phyloP scores from a whole-genome alignment of 2,113 vertebrate species.

The Cephalopholis sonnerati region DNA sequence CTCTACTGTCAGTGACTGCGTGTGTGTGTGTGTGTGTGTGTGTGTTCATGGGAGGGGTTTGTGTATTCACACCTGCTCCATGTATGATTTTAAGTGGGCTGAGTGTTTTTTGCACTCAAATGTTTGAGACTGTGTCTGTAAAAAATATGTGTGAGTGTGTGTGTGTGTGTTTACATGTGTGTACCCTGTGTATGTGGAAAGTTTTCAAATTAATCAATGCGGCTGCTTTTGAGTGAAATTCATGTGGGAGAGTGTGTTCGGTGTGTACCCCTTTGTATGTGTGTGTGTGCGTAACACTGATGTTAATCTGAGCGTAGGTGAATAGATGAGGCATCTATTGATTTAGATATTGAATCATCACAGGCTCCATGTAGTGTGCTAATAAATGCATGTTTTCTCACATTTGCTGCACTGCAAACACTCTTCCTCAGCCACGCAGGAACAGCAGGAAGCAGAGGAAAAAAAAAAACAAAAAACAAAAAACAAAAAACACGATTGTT shows the following conservation, averaged over 20 bases:
- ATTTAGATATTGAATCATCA: conserved; percentile 36
- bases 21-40: not conserved
- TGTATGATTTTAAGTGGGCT: not conserved
- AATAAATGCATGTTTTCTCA: conserved; percentile 21
- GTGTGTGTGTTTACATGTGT: not conserved
- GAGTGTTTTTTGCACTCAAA: not conserved
- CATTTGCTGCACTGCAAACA: not conserved
- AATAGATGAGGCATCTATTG: conserved; percentile 18
- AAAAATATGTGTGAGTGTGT: not conserved
- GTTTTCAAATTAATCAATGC: not conserved
- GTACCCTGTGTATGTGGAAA: not conserved
- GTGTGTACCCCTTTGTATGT: not conserved
- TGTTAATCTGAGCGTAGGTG: conserved; percentile 26
- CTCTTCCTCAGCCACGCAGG: not conserved
- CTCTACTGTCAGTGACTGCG: conserved; percentile 5
- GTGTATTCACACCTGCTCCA: not conserved
- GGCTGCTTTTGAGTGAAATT: not conserved
- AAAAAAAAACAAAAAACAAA: not conserved
- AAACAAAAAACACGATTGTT: not conserved
- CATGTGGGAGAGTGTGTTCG: conserved; percentile 7
- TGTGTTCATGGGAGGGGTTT: not conserved
- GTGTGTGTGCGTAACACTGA: not conserved
- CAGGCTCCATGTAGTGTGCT: conserved; percentile 10
- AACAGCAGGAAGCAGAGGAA: not conserved
- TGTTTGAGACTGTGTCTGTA: not conserved